Conservation (phyloP, 2,113 vertebrate species). For the Rhipidura dahli region DNA sequence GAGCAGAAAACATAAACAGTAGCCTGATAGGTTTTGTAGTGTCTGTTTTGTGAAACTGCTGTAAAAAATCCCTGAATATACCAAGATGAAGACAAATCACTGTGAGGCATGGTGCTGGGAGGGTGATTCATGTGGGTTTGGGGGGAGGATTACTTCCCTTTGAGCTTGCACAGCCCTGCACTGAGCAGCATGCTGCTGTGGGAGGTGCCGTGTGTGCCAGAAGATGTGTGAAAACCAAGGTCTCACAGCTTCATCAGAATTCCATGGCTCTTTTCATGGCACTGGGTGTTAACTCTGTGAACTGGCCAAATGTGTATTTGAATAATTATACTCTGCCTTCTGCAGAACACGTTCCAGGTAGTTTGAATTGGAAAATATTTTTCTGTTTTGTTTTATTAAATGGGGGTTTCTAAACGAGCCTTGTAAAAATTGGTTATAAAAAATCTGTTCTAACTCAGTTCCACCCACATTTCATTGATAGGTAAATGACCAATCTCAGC, state of each 20-base stretch:
- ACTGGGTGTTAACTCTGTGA: neutral
- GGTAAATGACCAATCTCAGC: neutral
- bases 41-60: neutral
- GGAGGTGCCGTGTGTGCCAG: neutral
- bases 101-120: neutral
- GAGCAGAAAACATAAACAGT: neutral
- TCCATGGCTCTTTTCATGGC: neutral
- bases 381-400: neutral
- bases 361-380: neutral
- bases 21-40: neutral
- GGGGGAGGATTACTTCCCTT: neutral
- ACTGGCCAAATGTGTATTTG: neutral
- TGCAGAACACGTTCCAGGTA: neutral
- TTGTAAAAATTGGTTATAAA: neutral
- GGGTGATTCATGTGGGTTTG: neutral
- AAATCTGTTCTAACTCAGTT: neutral
- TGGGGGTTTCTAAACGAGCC: neutral
- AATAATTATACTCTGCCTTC: neutral
- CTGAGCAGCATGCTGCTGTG: neutral
- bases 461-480: neutral
- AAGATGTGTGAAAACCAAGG: neutral
- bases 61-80: neutral
- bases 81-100: neutral
- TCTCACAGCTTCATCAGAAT: neutral
- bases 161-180: neutral